These are phyloP conservation scores for Nannoperca australis DNA, from an alignment of 2,797 vertebrate species.

Conservation along the genomic window DNA sequence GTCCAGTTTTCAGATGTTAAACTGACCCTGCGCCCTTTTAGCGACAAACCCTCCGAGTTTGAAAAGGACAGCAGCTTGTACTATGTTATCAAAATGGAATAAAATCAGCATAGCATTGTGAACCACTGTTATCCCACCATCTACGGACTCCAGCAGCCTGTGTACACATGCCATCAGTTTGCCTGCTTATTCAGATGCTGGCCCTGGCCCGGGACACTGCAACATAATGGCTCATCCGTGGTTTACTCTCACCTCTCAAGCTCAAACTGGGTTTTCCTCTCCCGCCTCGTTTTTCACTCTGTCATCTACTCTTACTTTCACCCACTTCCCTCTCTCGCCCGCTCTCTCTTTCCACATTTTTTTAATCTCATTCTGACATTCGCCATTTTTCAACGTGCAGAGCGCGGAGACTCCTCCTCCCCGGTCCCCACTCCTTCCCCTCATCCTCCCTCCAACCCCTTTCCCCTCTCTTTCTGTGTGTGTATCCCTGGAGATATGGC, in stretches of 20 bases:
- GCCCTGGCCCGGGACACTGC: slow-evolving; percentile 59
- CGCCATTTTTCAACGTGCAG: slow-evolving; percentile 83
- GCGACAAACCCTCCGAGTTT: slow-evolving; percentile 33
- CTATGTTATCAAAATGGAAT: slow-evolving; percentile 56
- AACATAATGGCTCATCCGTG: slow-evolving; percentile 73
- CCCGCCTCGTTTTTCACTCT: slow-evolving; percentile 84
- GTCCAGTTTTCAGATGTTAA: slow-evolving; percentile 10
- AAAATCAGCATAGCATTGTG: slow-evolving; percentile 70
- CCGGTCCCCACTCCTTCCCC: slow-evolving; percentile 51
- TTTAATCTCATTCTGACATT: slow-evolving; percentile 84
- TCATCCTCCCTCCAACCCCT: slow-evolving; percentile 38
- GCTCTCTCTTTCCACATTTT: slow-evolving; percentile 70
- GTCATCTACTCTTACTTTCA: slow-evolving; percentile 83
- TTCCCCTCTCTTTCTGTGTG: slow-evolving; percentile 51
- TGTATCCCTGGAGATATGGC: slow-evolving; percentile 73
- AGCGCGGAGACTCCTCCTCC: slow-evolving; percentile 76
- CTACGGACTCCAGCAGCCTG: slow-evolving; percentile 54
- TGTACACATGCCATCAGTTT: slow-evolving; percentile 57
- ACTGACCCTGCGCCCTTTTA: slow-evolving; percentile 31
- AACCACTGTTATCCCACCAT: slow-evolving; percentile 68
- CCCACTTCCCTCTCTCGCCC: slow-evolving; percentile 64
- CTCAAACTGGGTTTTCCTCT: slow-evolving; percentile 84
- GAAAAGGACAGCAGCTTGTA: slow-evolving; percentile 58
- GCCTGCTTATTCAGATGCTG: slow-evolving; percentile 76
- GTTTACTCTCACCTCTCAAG: slow-evolving; percentile 78